A percentile compares a stretch with the other conserved stretches of the same genome.
phyloP scores from a whole-genome alignment of 2,888 invertebrate species.

The Zelleria hepariella region DNA sequence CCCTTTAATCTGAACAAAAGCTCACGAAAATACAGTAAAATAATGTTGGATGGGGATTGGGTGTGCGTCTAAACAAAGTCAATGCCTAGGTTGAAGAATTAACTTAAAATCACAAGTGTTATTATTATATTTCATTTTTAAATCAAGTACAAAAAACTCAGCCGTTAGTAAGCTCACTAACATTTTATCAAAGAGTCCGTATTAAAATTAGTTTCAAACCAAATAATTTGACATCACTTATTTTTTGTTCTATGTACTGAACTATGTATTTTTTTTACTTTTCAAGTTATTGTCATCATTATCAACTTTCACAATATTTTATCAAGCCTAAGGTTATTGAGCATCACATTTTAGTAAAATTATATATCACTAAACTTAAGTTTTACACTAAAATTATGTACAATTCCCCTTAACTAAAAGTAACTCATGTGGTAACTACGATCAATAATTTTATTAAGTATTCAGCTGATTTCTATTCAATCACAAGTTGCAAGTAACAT shows the following conservation, averaged over 20 bases:
- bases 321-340: conserved; percentile 39
- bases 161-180: not conserved
- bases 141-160: too few species aligned
- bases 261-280: not conserved
- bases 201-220: not conserved
- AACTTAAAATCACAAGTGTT: too few species aligned
- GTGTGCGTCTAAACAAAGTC: too few species aligned
- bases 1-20: too few species aligned
- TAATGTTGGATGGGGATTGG: too few species aligned
- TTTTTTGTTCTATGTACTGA: not conserved
- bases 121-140: too few species aligned
- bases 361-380: not conserved
- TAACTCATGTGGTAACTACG: not conserved
- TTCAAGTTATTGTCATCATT: not conserved
- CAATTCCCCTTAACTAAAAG: not conserved
- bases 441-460: not conserved
- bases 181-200: not conserved
- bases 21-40: too few species aligned
- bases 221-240: not conserved
- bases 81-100: too few species aligned
- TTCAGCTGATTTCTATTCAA: not conserved
- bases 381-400: not conserved
- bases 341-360: conserved; percentile 46
- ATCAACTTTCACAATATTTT: conserved; percentile 6
- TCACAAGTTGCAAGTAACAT: not conserved